Conservation (phyloP, 35 echinoderm and acorn worm genomes). For the Apostichopus parvimensis region DNA sequence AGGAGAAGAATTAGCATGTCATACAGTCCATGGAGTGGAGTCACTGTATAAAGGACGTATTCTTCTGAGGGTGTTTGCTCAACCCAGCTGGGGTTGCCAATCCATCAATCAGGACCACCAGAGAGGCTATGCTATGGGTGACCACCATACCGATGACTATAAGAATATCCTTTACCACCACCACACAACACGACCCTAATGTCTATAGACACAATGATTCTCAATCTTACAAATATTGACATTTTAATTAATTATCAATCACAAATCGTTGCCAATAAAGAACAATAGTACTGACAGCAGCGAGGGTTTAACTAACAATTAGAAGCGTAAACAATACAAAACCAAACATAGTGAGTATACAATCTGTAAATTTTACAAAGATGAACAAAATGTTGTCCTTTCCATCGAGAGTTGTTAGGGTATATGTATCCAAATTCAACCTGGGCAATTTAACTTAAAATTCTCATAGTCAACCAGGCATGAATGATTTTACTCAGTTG, state of each 20-base stretch:
- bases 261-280: not conserved
- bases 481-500: too few relatives aligned
- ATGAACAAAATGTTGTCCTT: too few relatives aligned
- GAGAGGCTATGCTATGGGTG: not conserved
- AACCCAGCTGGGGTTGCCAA: not conserved
- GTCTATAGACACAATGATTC: conserved; percentile 33
- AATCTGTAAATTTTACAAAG: too few relatives aligned
- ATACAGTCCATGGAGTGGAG: too few relatives aligned
- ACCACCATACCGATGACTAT: not conserved
- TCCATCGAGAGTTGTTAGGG: too few relatives aligned
- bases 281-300: not conserved
- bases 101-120: not conserved
- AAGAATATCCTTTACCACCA: not conserved
- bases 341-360: too few relatives aligned
- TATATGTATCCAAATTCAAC: too few relatives aligned
- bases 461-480: too few relatives aligned
- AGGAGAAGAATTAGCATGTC: too few relatives aligned
- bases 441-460: too few relatives aligned
- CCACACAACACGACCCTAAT: not conserved
- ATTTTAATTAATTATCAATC: conserved; percentile 48
- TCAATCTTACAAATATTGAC: not conserved
- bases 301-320: not conserved
- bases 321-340: not conserved
- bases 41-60: too few relatives aligned
- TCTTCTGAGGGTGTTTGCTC: too few relatives aligned